Conservation (phyloP, 1,140 invertebrate genomes). For the Periplaneta americana region DNA sequence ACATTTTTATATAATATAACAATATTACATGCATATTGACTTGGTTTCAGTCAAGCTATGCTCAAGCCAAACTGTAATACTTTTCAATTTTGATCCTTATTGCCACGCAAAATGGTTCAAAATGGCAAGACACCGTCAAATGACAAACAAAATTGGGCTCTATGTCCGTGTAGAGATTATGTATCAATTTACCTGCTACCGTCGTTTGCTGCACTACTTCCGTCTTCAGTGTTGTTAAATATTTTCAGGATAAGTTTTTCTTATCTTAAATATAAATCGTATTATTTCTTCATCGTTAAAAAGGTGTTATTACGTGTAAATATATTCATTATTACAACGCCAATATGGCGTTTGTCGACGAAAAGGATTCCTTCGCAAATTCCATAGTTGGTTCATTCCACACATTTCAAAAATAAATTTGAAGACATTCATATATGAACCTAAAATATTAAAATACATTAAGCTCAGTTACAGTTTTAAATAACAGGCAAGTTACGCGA, state of each 20-base stretch:
- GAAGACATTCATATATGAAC: not conserved
- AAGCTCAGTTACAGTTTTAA: not conserved
- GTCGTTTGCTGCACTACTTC: not conserved
- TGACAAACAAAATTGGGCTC: slow-evolving; percentile 14
- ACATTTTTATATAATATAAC: not conserved
- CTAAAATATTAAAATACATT: not conserved
- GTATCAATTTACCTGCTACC: not conserved
- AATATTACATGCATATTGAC: not conserved
- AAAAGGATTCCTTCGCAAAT: not conserved
- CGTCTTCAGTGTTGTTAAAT: not conserved
- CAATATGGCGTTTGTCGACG: slow-evolving; percentile 1
- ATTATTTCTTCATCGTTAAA: not conserved
- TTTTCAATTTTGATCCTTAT: slow-evolving; percentile 18
- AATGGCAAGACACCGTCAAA: slow-evolving; percentile 16
- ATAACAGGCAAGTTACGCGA: not conserved
- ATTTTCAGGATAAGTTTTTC: not conserved
- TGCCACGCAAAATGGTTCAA: slow-evolving; percentile 20
- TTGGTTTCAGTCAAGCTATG: not conserved
- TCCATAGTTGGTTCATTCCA: not conserved
- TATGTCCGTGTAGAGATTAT: not conserved
- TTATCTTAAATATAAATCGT: not conserved
- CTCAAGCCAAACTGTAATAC: not conserved
- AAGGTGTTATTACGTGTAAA: not conserved
- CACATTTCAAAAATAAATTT: not conserved
- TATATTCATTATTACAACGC: not conserved